phyloP scores from a whole-genome alignment of 2,888 invertebrate genomes.

The Ornithoptera alexandrae region DNA sequence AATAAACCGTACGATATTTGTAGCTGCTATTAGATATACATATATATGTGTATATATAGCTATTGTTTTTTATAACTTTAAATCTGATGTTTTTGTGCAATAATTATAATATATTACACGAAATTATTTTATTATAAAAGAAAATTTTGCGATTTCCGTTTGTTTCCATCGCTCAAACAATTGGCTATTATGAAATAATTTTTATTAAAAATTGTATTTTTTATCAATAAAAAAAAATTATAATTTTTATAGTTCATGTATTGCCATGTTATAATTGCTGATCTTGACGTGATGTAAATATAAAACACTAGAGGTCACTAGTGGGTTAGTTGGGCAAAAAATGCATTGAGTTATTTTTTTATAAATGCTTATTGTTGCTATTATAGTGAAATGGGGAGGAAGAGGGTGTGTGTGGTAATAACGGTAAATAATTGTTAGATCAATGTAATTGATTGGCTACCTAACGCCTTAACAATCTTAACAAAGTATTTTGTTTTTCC shows the following conservation, averaged over 20 bases:
- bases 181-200: background rate
- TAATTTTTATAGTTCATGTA: background rate
- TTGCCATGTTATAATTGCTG: slow-evolving; percentile 1
- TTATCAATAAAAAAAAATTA: background rate
- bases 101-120: slow-evolving; percentile 7
- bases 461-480: background rate
- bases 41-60: background rate
- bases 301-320: background rate
- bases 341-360: slow-evolving; percentile 1
- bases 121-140: background rate
- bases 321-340: background rate
- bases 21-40: background rate
- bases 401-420: background rate
- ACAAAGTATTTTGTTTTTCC: background rate
- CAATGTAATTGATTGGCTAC: slow-evolving; percentile 12
- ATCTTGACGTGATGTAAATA: slow-evolving; percentile 2
- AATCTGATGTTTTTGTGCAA: background rate
- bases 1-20: background rate
- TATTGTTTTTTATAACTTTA: background rate
- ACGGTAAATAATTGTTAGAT: slow-evolving; percentile 5
- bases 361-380: slow-evolving; percentile 5
- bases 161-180: background rate
- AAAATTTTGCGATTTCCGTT: background rate
- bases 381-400: background rate
- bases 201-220: background rate